Conservation (phyloP, 2,888 invertebrate species). For the Drosophila meridiana region DNA sequence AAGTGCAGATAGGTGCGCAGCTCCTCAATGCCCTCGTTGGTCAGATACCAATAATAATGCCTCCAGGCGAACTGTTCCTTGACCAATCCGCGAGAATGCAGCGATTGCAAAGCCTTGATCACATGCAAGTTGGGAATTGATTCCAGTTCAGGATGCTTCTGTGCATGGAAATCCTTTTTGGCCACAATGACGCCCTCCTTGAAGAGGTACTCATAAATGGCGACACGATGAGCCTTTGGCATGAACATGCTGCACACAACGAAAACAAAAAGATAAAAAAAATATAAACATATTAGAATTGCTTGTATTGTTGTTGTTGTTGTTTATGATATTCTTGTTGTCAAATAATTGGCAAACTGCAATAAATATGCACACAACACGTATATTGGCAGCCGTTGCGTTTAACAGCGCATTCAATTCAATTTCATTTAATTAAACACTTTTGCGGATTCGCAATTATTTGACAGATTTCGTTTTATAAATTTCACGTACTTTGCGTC, state of each 20-base stretch:
- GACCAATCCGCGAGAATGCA: slow-evolving; percentile 98
- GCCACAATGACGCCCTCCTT: slow-evolving; percentile 99
- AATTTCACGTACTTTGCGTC: slow-evolving; percentile 84
- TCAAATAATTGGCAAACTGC: slow-evolving; percentile 36
- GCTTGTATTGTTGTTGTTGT: slow-evolving; percentile 43
- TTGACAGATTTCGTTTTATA: slow-evolving; percentile 71
- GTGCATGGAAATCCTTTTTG: slow-evolving; percentile 98
- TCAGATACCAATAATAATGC: slow-evolving; percentile 99
- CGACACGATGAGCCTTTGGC: slow-evolving; percentile 98
- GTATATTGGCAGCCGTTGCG: slow-evolving; percentile 13
- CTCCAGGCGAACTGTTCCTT: slow-evolving; percentile 99
- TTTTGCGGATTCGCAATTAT: slow-evolving; percentile 65
- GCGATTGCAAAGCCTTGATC: slow-evolving; percentile 98
- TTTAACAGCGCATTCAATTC: slow-evolving; percentile 16
- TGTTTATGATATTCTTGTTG: slow-evolving; percentile 31
- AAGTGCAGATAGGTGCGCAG: slow-evolving; percentile 97
- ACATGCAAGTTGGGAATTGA: slow-evolving; percentile 98
- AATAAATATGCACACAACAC: slow-evolving; percentile 48
- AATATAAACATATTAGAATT: slow-evolving; percentile 40
- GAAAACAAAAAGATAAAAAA: slow-evolving; percentile 49
- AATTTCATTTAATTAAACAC: slow-evolving; percentile 39
- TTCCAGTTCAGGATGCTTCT: slow-evolving; percentile 98
- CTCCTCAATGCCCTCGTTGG: slow-evolving; percentile 99
- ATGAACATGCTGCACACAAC: slow-evolving; percentile 96
- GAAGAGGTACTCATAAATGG: slow-evolving; percentile 99